These are phyloP conservation scores for Drosophila bocki DNA, from an alignment of 1,140 invertebrate genomes.

Conservation along the genomic window DNA sequence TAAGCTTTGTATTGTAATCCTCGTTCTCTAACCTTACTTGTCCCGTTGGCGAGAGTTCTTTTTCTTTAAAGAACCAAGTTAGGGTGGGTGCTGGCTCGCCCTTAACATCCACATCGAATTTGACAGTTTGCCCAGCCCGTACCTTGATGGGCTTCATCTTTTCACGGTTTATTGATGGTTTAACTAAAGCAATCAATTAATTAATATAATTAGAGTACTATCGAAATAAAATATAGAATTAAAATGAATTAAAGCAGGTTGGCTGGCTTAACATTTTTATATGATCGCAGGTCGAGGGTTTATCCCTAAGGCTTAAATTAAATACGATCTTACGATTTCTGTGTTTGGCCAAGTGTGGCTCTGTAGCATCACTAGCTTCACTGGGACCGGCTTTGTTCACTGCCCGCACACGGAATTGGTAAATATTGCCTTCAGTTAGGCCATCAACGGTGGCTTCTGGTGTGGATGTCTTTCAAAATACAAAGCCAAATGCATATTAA, in stretches of 20 bases:
- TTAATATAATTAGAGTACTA: background rate
- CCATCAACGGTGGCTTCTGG: slow-evolving; percentile 94
- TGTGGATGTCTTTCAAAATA: slow-evolving; percentile 87
- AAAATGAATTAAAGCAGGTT: slow-evolving; percentile 29
- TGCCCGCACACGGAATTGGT: slow-evolving; percentile 96
- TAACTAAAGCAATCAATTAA: slow-evolving; percentile 87
- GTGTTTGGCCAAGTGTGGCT: slow-evolving; percentile 95
- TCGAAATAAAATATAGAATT: background rate
- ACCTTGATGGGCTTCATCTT: slow-evolving; percentile 95
- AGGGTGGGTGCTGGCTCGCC: slow-evolving; percentile 97
- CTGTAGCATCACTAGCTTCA: slow-evolving; percentile 94
- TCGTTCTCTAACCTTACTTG: slow-evolving; percentile 94
- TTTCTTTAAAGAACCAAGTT: slow-evolving; percentile 92
- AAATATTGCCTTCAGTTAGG: slow-evolving; percentile 95
- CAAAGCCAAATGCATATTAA: background rate
- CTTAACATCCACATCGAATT: slow-evolving; percentile 96
- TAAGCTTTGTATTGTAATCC: slow-evolving; percentile 96
- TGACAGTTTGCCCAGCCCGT: slow-evolving; percentile 95
- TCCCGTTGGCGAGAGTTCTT: slow-evolving; percentile 79
- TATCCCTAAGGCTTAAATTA: slow-evolving; percentile 9
- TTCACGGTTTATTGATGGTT: slow-evolving; percentile 96
- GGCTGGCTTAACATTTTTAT: slow-evolving; percentile 67
- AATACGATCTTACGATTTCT: slow-evolving; percentile 90
- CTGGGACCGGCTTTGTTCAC: slow-evolving; percentile 97
- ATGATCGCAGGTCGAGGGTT: slow-evolving; percentile 5